These are phyloP conservation scores for Dolichoris vasculosae DNA, from an alignment of 1,140 invertebrate genomes.

Conservation along the genomic window DNA sequence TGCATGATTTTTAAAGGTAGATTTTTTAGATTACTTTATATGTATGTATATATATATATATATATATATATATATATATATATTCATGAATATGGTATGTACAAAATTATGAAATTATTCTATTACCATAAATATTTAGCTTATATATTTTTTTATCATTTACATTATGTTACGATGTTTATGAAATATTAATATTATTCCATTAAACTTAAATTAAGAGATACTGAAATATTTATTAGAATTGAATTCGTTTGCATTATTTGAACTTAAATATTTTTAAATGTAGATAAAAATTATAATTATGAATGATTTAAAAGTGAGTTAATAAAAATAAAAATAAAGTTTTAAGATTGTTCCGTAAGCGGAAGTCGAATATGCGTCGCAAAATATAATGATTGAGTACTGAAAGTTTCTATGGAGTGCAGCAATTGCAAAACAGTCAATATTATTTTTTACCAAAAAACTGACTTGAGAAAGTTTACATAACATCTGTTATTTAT, in stretches of 20 bases:
- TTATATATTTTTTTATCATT: too few species aligned
- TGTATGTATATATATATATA: neutral
- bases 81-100: too few species aligned
- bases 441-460: neutral
- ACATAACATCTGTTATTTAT: too few species aligned
- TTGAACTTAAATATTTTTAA: neutral
- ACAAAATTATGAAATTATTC: too few species aligned
- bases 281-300: too few species aligned
- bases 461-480: too few species aligned
- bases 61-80: too few species aligned
- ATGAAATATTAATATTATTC: neutral
- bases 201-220: neutral
- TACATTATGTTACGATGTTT: too few species aligned
- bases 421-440: neutral
- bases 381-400: neutral
- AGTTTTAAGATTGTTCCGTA: neutral
- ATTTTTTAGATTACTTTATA: neutral
- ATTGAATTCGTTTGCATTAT: neutral
- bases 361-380: neutral
- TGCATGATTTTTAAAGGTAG: slow-evolving; percentile 45
- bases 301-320: too few species aligned
- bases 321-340: neutral
- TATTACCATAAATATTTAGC: too few species aligned
- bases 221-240: neutral
- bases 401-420: neutral